Percentiles rank a stretch among this genome's conserved stretches.
These are phyloP conservation scores for Platanista minor DNA, from an alignment of 2,113 vertebrate genomes.

Conservation along the genomic window DNA sequence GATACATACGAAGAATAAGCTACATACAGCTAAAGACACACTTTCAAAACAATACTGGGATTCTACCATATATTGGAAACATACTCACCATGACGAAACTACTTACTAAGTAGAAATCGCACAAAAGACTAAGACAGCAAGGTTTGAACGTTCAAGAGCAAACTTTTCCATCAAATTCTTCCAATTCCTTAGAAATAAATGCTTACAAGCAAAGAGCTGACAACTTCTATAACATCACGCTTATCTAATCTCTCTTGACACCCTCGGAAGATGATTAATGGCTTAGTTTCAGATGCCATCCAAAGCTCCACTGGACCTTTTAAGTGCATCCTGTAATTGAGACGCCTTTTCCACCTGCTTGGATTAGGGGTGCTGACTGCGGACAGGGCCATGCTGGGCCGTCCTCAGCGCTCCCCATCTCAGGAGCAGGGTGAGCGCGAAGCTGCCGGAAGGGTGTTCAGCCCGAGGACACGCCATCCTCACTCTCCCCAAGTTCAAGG, in stretches of 20 bases:
- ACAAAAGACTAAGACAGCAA: background rate
- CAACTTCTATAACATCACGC: fast-evolving
- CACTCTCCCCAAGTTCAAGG: background rate
- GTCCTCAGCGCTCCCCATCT: background rate
- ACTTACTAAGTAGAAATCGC: background rate
- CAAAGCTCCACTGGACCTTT: background rate
- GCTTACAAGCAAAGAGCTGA: fast-evolving
- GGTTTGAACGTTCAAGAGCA: background rate
- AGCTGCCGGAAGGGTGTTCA: background rate
- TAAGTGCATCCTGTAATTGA: fast-evolving
- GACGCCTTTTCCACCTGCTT: background rate
- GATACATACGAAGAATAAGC: fast-evolving
- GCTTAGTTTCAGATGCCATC: too few species aligned
- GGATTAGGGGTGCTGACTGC: fast-evolving
- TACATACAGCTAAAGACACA: fast-evolving
- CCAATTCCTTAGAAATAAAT: background rate
- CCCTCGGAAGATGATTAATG: too few species aligned
- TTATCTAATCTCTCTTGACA: too few species aligned
- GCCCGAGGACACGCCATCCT: background rate
- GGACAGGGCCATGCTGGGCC: background rate
- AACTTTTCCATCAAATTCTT: background rate
- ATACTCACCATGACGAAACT: fast-evolving
- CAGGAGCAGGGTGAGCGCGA: background rate
- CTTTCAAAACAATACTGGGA: background rate
- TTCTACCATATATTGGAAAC: fast-evolving